Evolutionary conservation across 1,140 invertebrate genomes (phyloP).

Genomic region (Sitobion miscanthi): DNA sequence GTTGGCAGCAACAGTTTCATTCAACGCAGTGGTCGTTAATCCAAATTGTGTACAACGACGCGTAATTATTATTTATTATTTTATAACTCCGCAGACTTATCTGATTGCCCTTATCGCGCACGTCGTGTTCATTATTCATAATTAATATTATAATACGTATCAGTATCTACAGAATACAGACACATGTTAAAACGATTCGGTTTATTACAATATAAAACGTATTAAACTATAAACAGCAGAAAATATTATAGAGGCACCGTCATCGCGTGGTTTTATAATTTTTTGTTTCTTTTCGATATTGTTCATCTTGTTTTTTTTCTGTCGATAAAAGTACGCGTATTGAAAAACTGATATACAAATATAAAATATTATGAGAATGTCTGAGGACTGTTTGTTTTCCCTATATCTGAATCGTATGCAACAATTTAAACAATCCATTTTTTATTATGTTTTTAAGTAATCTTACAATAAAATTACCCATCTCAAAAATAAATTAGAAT

Average conservation of each 20-base stretch:
- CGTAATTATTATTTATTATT: slow-evolving; percentile 13
- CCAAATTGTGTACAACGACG: not conserved
- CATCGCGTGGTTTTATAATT: not conserved
- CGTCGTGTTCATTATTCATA: slow-evolving; percentile 5
- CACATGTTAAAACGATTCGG: not conserved
- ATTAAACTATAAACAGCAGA: not conserved
- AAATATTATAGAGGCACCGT: not conserved
- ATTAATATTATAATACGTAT: not conserved
- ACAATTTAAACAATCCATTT: too few relatives aligned
- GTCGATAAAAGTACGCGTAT: too few relatives aligned
- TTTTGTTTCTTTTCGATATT: not conserved
- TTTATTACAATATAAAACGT: not conserved
- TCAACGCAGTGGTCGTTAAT: not conserved
- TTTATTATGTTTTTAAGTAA: too few relatives aligned
- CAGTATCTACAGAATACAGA: slow-evolving; percentile 7
- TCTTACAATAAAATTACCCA: too few relatives aligned
- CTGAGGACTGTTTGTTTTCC: too few relatives aligned
- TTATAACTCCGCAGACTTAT: not conserved
- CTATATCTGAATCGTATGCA: too few relatives aligned
- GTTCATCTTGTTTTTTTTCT: too few relatives aligned
- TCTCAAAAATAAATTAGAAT: too few relatives aligned
- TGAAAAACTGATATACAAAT: too few relatives aligned
- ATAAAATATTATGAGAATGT: too few relatives aligned
- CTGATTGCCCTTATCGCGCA: not conserved
- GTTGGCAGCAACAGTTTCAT: not conserved